Conservation (phyloP, 2,888 invertebrate genomes). For the Parapristionchus giblindavisi region DNA sequence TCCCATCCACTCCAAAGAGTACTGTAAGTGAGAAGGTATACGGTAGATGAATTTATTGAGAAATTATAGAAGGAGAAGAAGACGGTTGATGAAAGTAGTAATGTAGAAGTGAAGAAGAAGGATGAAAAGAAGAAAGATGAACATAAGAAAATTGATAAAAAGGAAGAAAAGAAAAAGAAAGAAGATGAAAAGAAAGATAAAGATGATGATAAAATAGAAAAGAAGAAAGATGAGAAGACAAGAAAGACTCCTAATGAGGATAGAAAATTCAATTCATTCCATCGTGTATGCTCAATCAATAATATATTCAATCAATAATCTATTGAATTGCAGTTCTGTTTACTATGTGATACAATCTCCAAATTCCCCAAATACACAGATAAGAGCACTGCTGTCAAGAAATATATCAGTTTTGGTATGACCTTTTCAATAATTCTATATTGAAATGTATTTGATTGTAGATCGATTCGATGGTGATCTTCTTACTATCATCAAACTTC, state of each 20-base stretch:
- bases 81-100: not conserved
- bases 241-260: slow-evolving; percentile 41
- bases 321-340: slow-evolving; percentile 46
- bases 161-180: not conserved
- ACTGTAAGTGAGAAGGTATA: too few species aligned
- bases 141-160: slow-evolving; percentile 10
- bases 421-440: not conserved
- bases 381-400: slow-evolving; percentile 46
- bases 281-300: slow-evolving; percentile 42
- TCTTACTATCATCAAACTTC: slow-evolving; percentile 81
- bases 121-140: slow-evolving; percentile 20
- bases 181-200: slow-evolving; percentile 28
- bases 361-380: slow-evolving; percentile 44
- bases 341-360: slow-evolving; percentile 54
- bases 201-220: not conserved
- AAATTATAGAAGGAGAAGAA: slow-evolving; percentile 38
- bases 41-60: slow-evolving; percentile 1
- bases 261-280: slow-evolving; percentile 48
- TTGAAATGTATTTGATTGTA: not conserved
- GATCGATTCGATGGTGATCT: slow-evolving; percentile 51
- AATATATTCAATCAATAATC: not conserved
- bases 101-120: slow-evolving; percentile 29
- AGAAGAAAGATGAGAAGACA: slow-evolving; percentile 27
- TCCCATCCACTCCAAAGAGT: not conserved
- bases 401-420: slow-evolving; percentile 47